Percentiles rank a stretch among this genome's conserved stretches.
Conservation (phyloP, 2,888 invertebrate species). For the Microctonus brassicae region DNA sequence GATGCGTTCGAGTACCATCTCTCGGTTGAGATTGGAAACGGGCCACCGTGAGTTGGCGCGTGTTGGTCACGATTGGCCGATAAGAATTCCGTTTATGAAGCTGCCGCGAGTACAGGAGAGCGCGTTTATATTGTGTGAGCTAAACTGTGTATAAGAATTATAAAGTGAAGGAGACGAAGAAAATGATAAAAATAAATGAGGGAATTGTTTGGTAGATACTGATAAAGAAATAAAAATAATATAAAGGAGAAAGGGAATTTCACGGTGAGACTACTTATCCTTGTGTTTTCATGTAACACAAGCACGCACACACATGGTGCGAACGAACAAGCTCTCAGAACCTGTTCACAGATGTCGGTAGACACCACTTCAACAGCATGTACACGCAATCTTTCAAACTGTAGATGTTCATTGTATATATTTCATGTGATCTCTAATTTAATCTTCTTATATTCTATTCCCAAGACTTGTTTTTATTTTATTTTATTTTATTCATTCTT, state of each 20-base stretch:
- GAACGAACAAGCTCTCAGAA: slow-evolving; percentile 57
- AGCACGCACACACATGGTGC: slow-evolving; percentile 25
- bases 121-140: slow-evolving; percentile 24
- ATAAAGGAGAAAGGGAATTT: slow-evolving; percentile 3
- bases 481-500: too few species aligned
- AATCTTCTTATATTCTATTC: too few species aligned
- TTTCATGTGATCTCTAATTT: neutral
- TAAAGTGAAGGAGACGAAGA: neutral
- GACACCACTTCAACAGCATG: slow-evolving; percentile 12
- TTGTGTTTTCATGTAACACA: slow-evolving; percentile 8
- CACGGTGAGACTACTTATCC: slow-evolving; percentile 28
- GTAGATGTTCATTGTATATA: neutral
- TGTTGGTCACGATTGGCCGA: slow-evolving; percentile 57
- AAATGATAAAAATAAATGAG: slow-evolving; percentile 24
- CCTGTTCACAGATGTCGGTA: slow-evolving; percentile 67
- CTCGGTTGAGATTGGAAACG: slow-evolving; percentile 62
- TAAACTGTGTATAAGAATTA: neutral
- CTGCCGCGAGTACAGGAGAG: slow-evolving; percentile 39
- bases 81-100: slow-evolving; percentile 56
- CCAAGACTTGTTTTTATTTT: too few species aligned
- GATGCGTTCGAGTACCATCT: slow-evolving; percentile 59
- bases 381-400: neutral
- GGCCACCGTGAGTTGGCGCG: slow-evolving; percentile 48
- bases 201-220: slow-evolving; percentile 35
- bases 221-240: slow-evolving; percentile 9